Percentiles rank a stretch among this genome's conserved stretches.
These are phyloP conservation scores for Drosophila subquinaria DNA, from an alignment of 2,888 invertebrate genomes.

Conservation along the genomic window DNA sequence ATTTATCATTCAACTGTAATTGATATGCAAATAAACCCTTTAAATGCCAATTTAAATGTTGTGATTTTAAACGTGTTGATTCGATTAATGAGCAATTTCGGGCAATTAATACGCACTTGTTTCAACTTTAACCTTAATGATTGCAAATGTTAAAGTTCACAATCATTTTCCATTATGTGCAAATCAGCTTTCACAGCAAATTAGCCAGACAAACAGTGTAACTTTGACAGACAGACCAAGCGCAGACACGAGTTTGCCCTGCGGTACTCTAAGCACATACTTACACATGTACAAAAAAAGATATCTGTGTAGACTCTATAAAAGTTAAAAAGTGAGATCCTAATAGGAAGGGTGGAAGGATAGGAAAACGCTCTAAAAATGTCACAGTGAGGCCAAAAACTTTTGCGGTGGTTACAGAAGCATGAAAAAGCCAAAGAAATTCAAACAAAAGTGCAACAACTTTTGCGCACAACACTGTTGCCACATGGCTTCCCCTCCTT, in stretches of 20 bases:
- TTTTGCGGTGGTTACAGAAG: slow-evolving; percentile 56
- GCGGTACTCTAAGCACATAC: slow-evolving; percentile 46
- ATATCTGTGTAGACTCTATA: slow-evolving; percentile 36
- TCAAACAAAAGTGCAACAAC: slow-evolving; percentile 78
- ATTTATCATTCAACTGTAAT: background rate
- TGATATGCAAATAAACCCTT: background rate
- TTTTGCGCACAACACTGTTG: slow-evolving; percentile 51
- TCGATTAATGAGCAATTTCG: slow-evolving; percentile 28
- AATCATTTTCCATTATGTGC: slow-evolving; percentile 59
- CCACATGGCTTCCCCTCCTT: slow-evolving; percentile 10
- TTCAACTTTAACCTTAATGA: slow-evolving; percentile 28
- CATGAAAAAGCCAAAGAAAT: slow-evolving; percentile 71
- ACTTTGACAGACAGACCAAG: slow-evolving; percentile 67
- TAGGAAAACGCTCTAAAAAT: slow-evolving; percentile 43
- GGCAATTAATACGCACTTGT: slow-evolving; percentile 44
- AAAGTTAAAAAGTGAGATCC: slow-evolving; percentile 60
- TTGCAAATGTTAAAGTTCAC: slow-evolving; percentile 5
- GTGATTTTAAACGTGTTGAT: background rate
- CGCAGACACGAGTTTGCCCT: slow-evolving; percentile 61
- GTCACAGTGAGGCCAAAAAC: slow-evolving; percentile 61
- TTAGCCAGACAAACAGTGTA: slow-evolving; percentile 75
- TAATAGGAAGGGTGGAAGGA: slow-evolving; percentile 19
- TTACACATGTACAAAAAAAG: slow-evolving; percentile 12
- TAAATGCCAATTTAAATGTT: background rate
- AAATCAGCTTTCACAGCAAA: slow-evolving; percentile 78